Conservation (phyloP, 2,797 vertebrate species). For the Odontamblyopus rebecca region DNA sequence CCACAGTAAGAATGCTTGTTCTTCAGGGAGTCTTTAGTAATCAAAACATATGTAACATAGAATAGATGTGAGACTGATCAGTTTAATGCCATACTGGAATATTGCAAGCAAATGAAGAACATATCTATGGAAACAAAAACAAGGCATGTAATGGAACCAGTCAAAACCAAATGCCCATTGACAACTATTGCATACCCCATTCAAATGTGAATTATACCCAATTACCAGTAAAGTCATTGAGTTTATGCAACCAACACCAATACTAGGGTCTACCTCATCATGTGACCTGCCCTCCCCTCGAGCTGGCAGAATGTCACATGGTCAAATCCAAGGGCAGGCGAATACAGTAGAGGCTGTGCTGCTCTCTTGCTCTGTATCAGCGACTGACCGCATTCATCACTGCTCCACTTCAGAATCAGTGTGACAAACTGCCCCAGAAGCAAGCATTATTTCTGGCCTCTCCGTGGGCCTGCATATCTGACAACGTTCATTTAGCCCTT, state of each 20-base stretch:
- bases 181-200: background rate
- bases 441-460: conserved; percentile 55
- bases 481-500: conserved; percentile 41
- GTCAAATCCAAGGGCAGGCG: conserved; percentile 51
- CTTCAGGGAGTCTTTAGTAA: too few species aligned
- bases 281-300: conserved; percentile 23
- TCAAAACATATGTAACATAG: too few species aligned
- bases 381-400: conserved; percentile 56
- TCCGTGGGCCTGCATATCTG: conserved; percentile 49
- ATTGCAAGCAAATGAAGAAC: too few species aligned
- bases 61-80: too few species aligned
- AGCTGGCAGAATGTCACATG: conserved; percentile 52
- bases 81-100: too few species aligned
- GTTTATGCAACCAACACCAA: background rate
- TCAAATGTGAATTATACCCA: background rate
- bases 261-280: background rate
- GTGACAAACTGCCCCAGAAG: conserved; percentile 68
- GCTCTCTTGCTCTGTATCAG: conserved; percentile 41
- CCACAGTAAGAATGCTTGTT: too few species aligned
- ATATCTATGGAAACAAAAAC: too few species aligned
- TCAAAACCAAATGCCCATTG: background rate
- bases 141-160: background rate
- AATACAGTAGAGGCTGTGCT: conserved; percentile 36
- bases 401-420: conserved; percentile 52
- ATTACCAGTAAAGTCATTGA: background rate